Percentiles rank a stretch among this genome's conserved stretches.
Evolutionary conservation across 2,888 invertebrate species (phyloP).

Genomic region (Andrena marginata): DNA sequence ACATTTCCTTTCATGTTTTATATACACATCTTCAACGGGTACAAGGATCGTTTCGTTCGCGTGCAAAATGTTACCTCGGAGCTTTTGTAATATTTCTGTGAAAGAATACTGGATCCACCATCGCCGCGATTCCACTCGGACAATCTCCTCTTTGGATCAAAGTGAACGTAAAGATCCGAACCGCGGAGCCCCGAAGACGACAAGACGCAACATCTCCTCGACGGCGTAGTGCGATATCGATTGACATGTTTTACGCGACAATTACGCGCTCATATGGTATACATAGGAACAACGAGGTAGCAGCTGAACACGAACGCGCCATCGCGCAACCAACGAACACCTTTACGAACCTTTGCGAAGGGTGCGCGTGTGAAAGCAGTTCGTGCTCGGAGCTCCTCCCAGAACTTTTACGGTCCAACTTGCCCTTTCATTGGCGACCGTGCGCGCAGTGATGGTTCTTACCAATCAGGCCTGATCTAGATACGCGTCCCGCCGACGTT

Average conservation of each 20-base stretch:
- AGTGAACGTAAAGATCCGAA: background rate
- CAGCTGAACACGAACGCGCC: constrained; percentile 37
- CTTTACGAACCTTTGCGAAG: constrained; percentile 31
- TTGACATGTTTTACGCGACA: background rate
- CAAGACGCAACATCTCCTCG: background rate
- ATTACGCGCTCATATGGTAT: too few species aligned
- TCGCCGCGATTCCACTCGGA: background rate
- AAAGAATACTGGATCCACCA: background rate
- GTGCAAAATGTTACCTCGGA: background rate
- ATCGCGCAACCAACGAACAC: constrained; percentile 25
- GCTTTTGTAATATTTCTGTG: background rate
- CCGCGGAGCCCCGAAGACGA: background rate
- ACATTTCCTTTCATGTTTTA: constrained; percentile 5
- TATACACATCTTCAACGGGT: constrained; percentile 9
- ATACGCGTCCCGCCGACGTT: background rate
- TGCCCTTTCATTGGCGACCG: constrained; percentile 60
- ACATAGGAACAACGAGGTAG: background rate
- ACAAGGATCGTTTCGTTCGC: background rate
- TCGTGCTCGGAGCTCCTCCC: constrained; percentile 70
- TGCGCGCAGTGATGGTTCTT: constrained; percentile 8
- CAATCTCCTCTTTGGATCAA: background rate
- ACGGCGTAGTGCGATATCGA: background rate
- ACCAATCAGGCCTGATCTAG: background rate
- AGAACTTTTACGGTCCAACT: constrained; percentile 49
- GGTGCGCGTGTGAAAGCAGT: constrained; percentile 69